Base-by-base conservation (phyloP, 2,888 invertebrate species). In the Iphiclides podalirius region DNA sequence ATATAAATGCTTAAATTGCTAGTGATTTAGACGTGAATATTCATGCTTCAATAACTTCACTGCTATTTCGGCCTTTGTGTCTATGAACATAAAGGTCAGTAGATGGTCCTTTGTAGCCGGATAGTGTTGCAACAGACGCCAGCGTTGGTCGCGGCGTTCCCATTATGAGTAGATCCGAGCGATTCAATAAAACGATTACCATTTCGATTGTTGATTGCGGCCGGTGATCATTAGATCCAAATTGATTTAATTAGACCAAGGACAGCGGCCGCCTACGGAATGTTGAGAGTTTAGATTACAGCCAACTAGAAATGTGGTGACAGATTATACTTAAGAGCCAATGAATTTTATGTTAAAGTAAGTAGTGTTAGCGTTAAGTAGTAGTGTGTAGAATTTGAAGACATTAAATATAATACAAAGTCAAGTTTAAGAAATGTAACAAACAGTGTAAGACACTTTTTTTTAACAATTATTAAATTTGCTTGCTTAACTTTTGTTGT, bases 221-320 rank as follows among this genome's bases (percentile, higher is more conserved):
- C 1, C 9, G 20, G 13, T 28, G 33, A 33, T 48, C 28, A 40
- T 44, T 40, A 44, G 39, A 44, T 39, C 37, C 36, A 26, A 48
- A 42, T 48, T 37, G 42, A 42, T 44, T 49, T 39, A 49, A 49
- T 39, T 34, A 40, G 44, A 44, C 13, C 50, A 49, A 49, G 49
- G 49, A 26, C 39, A 11, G 16, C 38, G 26, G 8, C 43, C 39
- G 35, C 49, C 44, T 3, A 50, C 50, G 8, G 20, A 17, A 39
- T 31, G 12, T 31, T 28, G 9, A 4, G 14, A 16, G 38, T 46
- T 17, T 40, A 28, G 26, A 35, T 41, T 34, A 47, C 17, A 13
- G 4, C 16, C n/a, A 26, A 0, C 14, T 20, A 6, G n/a, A n/a
- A n/a, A n/a, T n/a, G 15, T 36, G 1, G 8, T 33, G 9, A 33